Conservation (phyloP, 2,797 vertebrate genomes). For the Anabas testudineus region DNA sequence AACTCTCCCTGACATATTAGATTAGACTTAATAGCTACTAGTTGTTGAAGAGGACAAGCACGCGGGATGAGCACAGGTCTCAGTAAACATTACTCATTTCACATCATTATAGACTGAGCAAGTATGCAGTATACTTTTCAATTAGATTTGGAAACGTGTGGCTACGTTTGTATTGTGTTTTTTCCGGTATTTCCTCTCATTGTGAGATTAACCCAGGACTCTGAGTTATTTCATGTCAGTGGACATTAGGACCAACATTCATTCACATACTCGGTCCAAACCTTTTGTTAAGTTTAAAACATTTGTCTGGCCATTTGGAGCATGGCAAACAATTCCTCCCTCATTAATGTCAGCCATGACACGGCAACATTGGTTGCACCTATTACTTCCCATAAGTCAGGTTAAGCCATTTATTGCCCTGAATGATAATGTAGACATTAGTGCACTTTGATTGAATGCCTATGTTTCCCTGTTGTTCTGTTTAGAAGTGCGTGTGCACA, state of each 20-base stretch:
- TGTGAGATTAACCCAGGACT: background rate
- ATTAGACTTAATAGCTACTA: constrained; percentile 32
- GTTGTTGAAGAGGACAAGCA: background rate
- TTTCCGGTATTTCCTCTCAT: constrained; percentile 4
- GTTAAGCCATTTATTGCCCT: constrained; percentile 78
- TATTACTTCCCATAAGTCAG: constrained; percentile 74
- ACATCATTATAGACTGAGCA: background rate
- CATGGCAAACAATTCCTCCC: constrained; percentile 68
- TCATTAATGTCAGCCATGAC: constrained; percentile 78
- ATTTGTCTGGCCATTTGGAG: constrained; percentile 68
- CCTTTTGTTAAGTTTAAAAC: constrained; percentile 51
- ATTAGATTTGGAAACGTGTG: background rate
- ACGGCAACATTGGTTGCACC: constrained; percentile 65
- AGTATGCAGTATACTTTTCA: background rate
- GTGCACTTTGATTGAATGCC: constrained; percentile 80
- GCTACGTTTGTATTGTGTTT: background rate
- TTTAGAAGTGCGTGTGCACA: constrained; percentile 62
- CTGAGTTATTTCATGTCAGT: constrained; percentile 55
- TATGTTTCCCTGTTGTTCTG: constrained; percentile 69
- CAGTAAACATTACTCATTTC: constrained; percentile 6
- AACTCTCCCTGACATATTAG: constrained; percentile 19
- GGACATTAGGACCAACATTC: constrained; percentile 50
- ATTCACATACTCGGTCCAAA: constrained; percentile 40
- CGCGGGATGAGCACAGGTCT: constrained; percentile 1
- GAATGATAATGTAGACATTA: constrained; percentile 82